Base-by-base conservation (phyloP, 23 tunicate species). In the Trididemnum miniatum region DNA sequence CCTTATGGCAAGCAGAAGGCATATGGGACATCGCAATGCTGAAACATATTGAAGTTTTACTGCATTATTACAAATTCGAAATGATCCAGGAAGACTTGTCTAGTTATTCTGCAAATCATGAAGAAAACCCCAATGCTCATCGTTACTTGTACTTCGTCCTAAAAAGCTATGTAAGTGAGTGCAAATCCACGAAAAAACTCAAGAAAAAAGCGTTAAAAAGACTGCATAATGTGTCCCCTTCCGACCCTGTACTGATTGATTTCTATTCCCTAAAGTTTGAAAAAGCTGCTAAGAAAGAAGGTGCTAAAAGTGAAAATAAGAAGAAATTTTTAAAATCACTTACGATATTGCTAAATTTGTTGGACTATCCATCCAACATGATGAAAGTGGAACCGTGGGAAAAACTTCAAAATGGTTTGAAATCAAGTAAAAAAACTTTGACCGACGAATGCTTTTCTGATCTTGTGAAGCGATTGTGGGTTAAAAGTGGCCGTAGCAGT, bases 61-160 rank as follows among this genome's bases (percentile, higher is more conserved):
- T 59, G 24, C 74, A 59, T 50, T 87, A 73, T 39, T n/a, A 60
- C 37, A 64, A 72, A 20, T 44, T 35, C 12, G 82, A 73, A 0
- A 31, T 54, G 27, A 27, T 74, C 23, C 37, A 81, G 64, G 66
- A 80, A 38, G 81, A 71, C 26, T 63, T 87, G 30, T 30, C 30
- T 40, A n/a, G 22, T 1, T 80, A 87, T 49, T 73, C 86, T 9
- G 71, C 35, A 5, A 72, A 33, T 2, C 82, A 87, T 51, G 15
- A 18, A 26, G 35, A 71, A 31, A 87, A 87, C 63, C 91, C 91
- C 51, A 87, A 87, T 81, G 91, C 91, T n/a, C 86, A 80, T 33
- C 73, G 40, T 34, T 87, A 87, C 62, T 51, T 87, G 1, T 87
- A 73, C 33, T 59, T 20, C 0, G 72, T 62, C 32, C 49, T 73